Evolutionary conservation across 2,888 invertebrate species (phyloP).

Genomic region (Microplitis manilae): DNA sequence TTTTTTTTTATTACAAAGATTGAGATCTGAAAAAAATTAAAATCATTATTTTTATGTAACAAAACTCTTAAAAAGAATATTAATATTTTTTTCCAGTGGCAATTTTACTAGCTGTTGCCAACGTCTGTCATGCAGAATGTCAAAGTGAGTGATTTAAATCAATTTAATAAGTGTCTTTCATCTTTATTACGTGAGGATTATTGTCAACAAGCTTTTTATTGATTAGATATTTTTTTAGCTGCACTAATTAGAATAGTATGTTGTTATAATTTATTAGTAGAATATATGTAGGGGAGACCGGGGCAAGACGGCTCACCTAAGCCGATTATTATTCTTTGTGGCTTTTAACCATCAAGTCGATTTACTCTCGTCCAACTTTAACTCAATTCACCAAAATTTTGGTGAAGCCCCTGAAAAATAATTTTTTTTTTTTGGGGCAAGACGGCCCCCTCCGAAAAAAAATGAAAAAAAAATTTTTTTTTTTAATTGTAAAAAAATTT

Average conservation of each 20-base stretch:
- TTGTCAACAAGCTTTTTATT: neutral
- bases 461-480: too few species aligned
- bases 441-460: too few species aligned
- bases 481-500: too few species aligned
- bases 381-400: too few species aligned
- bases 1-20: constrained; percentile 2
- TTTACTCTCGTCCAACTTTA: too few species aligned
- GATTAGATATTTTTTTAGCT: neutral
- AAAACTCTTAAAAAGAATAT: neutral
- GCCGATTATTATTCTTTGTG: too few species aligned
- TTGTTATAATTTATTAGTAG: neutral
- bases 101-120: constrained; percentile 67
- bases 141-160: constrained; percentile 66
- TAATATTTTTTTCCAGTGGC: constrained; percentile 62
- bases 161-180: neutral
- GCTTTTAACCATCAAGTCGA: too few species aligned
- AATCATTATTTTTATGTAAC: neutral
- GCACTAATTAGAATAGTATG: neutral
- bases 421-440: too few species aligned
- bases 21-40: constrained; percentile 18
- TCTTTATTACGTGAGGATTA: neutral
- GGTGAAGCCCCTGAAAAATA: too few species aligned
- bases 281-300: too few species aligned
- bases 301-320: too few species aligned
- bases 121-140: constrained; percentile 68